Conservation (phyloP, 1,140 invertebrate species). For the Hylaeus anthracinus region DNA sequence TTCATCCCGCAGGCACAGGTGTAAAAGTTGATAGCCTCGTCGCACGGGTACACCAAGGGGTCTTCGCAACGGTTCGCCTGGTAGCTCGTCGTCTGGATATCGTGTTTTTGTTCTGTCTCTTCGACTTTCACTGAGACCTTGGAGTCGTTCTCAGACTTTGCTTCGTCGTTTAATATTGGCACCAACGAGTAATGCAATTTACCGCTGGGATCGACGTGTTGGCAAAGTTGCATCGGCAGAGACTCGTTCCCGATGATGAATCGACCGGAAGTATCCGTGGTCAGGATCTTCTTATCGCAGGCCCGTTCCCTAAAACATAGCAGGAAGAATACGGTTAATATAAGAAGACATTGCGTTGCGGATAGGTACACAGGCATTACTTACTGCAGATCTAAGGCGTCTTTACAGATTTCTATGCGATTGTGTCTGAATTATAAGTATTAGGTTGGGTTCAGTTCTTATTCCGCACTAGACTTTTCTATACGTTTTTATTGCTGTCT, state of each 20-base stretch:
- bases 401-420: slow-evolving; percentile 45
- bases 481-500: not conserved
- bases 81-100: not conserved
- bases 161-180: not conserved
- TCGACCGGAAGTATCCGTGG: slow-evolving; percentile 43
- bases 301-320: slow-evolving; percentile 59
- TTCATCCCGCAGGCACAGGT: slow-evolving; percentile 69
- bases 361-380: slow-evolving; percentile 55
- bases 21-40: slow-evolving; percentile 1
- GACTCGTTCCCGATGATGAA: slow-evolving; percentile 47
- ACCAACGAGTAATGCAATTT: slow-evolving; percentile 48
- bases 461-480: not conserved
- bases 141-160: not conserved
- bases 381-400: slow-evolving; percentile 65
- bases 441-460: not conserved
- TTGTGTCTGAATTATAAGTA: slow-evolving; percentile 13
- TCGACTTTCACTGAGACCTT: slow-evolving; percentile 14
- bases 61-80: not conserved
- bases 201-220: slow-evolving; percentile 37
- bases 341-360: not conserved
- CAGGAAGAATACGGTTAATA: slow-evolving; percentile 48
- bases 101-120: not conserved
- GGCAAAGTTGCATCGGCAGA: slow-evolving; percentile 45
- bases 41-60: not conserved
- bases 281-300: slow-evolving; percentile 29